Base-by-base conservation (phyloP, 2,797 vertebrate species). In the Mormyrops attenuatus region DNA sequence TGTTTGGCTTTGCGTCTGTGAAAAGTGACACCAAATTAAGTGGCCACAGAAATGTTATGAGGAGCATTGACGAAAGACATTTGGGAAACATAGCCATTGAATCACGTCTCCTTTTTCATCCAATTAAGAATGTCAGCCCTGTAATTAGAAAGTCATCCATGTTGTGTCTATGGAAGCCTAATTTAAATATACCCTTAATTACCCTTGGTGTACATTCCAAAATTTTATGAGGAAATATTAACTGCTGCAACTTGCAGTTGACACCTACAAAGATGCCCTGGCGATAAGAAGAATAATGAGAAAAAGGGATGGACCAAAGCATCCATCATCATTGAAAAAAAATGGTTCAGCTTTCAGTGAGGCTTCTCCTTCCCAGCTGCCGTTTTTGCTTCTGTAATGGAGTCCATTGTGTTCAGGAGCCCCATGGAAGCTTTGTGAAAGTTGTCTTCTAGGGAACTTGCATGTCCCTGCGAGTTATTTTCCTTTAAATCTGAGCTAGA, bases 1-100 rank as follows among this genome's bases (percentile, higher is more conserved):
- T 55, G 34, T 80, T 89, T 88, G 30, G 84, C 91, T 94, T 34
- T 92, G 89, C 93, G 89, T 91, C 89, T 93, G 95, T 95, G 90
- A 66, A 92, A 91, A 88, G 90, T 91, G 92, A 91, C 91, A 92
- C 91, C 77, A 30, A 89, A 90, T 92, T 91, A 91, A 80, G 89
- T 88, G 82, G 55, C 92, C 90, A 69, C 91, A 91, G 88, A 88
- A 89, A 90, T 91, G 89, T 92, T 89, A 90, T 91, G 60, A 80
- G 91, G 80, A 88, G 85, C 66, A 34, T 89, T 85, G 90, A 88
- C 92, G 91, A 92, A 90, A 90, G 90, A 91, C 88, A 53, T 82
- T 90, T 73, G 87, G 90, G 90, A 90, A 92, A 91, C 84, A 20
- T 82, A 89, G 38, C 88, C 85, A 66, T 66, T 88, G 90, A 89